phyloP scores from a whole-genome alignment of 2,797 vertebrate species.

The Gymnoscopelus braueri region DNA sequence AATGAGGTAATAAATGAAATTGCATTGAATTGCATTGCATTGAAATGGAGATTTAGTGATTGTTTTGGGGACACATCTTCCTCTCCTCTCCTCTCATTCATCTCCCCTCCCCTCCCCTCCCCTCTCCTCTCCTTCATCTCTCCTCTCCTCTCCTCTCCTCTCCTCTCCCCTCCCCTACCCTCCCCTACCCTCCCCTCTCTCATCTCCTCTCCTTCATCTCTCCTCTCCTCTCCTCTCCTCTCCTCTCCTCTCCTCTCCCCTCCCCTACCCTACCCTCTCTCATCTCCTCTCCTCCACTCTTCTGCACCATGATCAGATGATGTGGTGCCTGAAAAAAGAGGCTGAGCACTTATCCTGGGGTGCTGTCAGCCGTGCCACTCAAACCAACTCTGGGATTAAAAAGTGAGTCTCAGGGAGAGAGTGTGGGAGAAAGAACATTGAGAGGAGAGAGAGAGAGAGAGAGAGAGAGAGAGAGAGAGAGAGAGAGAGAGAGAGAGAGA shows the following conservation, averaged over 20 bases:
- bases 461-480: conserved; percentile 7
- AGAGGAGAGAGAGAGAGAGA: conserved; percentile 2
- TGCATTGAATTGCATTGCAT: too few relatives aligned
- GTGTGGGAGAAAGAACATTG: background rate
- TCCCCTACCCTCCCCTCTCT: background rate
- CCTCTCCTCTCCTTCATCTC: background rate
- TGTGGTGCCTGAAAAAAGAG: conserved; percentile 51
- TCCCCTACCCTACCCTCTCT: background rate
- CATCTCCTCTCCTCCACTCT: conserved; percentile 1
- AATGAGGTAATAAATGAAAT: too few relatives aligned
- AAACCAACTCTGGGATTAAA: conserved; percentile 53
- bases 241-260: background rate
- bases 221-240: conserved; percentile 8
- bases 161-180: conserved; percentile 17
- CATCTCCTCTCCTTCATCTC: conserved; percentile 3
- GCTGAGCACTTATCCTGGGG: conserved; percentile 50
- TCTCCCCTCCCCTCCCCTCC: conserved; percentile 17
- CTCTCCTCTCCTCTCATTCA: background rate
- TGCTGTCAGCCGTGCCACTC: conserved; percentile 48
- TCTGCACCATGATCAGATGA: conserved; percentile 44
- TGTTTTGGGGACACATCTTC: too few relatives aligned
- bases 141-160: background rate
- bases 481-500: background rate
- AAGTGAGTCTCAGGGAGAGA: background rate
- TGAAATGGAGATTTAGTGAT: too few relatives aligned